Base-by-base conservation (phyloP, 37 sponge, comb jelly and placozoan species). In the Bolinopsis microptera region DNA sequence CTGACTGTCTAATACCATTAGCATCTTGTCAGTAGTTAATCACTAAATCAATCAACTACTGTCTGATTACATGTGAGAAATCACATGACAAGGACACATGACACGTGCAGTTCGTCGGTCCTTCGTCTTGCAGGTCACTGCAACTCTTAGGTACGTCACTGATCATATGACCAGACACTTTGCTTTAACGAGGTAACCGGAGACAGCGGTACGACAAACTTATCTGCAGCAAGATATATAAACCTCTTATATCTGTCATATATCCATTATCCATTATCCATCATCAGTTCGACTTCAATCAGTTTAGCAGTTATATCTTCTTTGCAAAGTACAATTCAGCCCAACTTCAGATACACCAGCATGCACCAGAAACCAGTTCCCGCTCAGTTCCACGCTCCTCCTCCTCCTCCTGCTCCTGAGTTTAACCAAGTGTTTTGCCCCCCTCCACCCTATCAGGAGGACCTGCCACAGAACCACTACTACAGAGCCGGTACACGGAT, bases 401-500 rank as follows among this genome's bases (percentile, higher is more conserved):
- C 61, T 18, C 61, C 61, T 48, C 61, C 61, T 13, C 61, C 13
- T 48, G 5, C 61, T 48, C 61, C 61, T 5, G 61, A 48, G 61
- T 48, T 48, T 13, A 48, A 5, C 61, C 61, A 13, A 48, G 5
- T 48, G 61, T 48, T 48, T 5, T 48, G 13, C 13, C 61, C 61
- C 18, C 80, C 80, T 34, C 80, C 80, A 35, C 80, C 80, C 36
- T 77, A 77, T 32, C 80, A 77, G 35, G 80, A 77, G 36, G 32
- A 27, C 36, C 80, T 77, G 18, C 80, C 80, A 35, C 21, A 77
- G 35, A 77, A 77, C 36, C 80, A 77, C 80, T 34, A 1, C 21
- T 77, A 77, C 80, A 32, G 33, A 36, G 28, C 80, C 28, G 80
- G 80, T 1, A 77, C 35, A 1, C 27, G 80, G 80, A 77, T 77